Evolutionary conservation across 64 coral and sea anemone genomes (phyloP), one percentile per base, ranked within the genome.

Genomic region (Hydrozoanthus tunicans): DNA sequence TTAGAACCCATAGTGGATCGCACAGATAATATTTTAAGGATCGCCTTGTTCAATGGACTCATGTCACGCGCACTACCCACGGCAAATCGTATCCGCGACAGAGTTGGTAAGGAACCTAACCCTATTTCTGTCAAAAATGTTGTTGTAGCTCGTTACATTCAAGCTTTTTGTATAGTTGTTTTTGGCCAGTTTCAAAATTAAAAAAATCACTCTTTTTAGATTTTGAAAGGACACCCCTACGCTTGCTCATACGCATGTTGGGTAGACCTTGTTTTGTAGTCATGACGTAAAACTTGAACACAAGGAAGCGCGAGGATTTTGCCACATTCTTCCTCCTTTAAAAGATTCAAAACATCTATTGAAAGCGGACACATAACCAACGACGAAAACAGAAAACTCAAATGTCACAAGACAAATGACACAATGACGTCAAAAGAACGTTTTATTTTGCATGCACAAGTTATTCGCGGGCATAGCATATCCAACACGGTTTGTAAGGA

Each of bases 1-100:
- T 61, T 93, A 63, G 54, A 56, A 9, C 61, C 85, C 24, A 54
- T 93, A 23, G 92, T 96, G 9, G 81, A 93, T 62, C 78, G 83
- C 27, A 77, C 89, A 11, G 89, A 83, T 13, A 93, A 93, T 53
- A n/a, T 94, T 26, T 80, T 92, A 8, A 73, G 32, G 17, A 60
- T 96, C 24, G 53, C 71, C 60, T 66, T 59, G 53, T 96, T 73
- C 52, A 64, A 58, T 26, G 89, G 71, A 32, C 88, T 94, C 5
- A 82, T 80, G 26, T 14, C 17, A 69, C 68, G 90, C 26, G 78
- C 76, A 2, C 86, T 90, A 26, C 51, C 58, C 3, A 68, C 89
- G 13, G 79, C 92, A 76, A 83, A 58, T 13, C 72, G 57, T n/a
- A 94, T 94, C n/a, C 83, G 67, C 52, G 15, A 86, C 68, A 86